Evolutionary conservation across 2,888 invertebrate species (phyloP), one percentile per base, ranked within the genome.

Genomic region (Venusia cambrica): DNA sequence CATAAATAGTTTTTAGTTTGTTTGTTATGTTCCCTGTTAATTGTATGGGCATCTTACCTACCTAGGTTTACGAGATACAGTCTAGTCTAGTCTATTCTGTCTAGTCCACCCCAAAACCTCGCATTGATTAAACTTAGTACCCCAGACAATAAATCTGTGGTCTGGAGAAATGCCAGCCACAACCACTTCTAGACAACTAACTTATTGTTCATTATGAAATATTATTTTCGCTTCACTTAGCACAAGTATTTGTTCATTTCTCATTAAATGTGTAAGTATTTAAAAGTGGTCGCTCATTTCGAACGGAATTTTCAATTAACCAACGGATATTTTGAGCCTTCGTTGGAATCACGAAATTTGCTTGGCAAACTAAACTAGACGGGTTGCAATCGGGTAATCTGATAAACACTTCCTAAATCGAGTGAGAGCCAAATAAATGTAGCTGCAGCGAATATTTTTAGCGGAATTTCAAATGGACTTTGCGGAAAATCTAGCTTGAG

Each of bases 361-460:
- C 65, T 69, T 64, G 57, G 68, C 71, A 72, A 75, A 76, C 76
- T 71, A 63, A 69, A 65, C 70, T n/a, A 61, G 45, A 57, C 64
- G 69, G 62, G 54, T 57, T 64, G 76, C 78, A 81, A 80, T 80
- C 78, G 64, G 39, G 72, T 83, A 78, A 84, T 75, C 78, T 66
- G 74, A 83, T 83, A 72, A 81, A 80, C 78, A 78, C 75, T 74
- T 73, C 66, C 62, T 66, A 77, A 80, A 80, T 80, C 78, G 75
- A 79, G 71, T 78, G 67, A 73, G n/a, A n/a, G n/a, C 70, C 67
- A 61, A 60, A 50, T 51, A 51, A 64, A 69, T 64, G 63, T 58
- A 55, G 60, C 56, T 64, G n/a, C n/a, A n/a, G n/a, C n/a, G n/a
- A n/a, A n/a, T n/a, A n/a, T n/a, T n/a, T n/a, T n/a, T n/a, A n/a